Conservation (phyloP, 2,888 invertebrate genomes). For the Erebia epiphron region DNA sequence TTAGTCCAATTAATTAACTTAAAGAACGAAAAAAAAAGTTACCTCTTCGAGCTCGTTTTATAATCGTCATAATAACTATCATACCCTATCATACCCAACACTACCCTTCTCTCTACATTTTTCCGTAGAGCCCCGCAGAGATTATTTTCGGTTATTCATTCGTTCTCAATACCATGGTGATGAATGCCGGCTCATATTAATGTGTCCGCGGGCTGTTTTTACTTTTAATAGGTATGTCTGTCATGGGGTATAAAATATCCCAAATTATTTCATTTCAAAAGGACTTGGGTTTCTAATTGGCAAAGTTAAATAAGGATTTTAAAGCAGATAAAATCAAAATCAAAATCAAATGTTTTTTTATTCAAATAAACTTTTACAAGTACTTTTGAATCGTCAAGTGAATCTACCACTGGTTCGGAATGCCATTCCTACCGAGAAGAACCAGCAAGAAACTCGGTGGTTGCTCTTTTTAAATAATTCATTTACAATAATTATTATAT, state of each 20-base stretch:
- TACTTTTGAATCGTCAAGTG: too few relatives aligned
- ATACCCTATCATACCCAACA: background rate
- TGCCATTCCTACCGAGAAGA: too few relatives aligned
- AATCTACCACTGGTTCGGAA: too few relatives aligned
- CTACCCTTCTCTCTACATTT: slow-evolving; percentile 39
- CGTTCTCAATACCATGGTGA: slow-evolving; percentile 70
- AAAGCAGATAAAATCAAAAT: too few relatives aligned
- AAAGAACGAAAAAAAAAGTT: background rate
- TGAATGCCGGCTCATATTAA: slow-evolving; percentile 74
- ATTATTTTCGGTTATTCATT: slow-evolving; percentile 73
- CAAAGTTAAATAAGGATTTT: background rate
- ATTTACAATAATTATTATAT: too few relatives aligned
- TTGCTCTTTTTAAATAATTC: too few relatives aligned
- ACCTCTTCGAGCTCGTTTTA: background rate
- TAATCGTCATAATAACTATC: background rate
- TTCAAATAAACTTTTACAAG: too few relatives aligned
- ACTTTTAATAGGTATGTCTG: slow-evolving; percentile 20
- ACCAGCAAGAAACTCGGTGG: too few relatives aligned
- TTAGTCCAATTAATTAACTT: too few relatives aligned
- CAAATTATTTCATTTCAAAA: slow-evolving; percentile 1
- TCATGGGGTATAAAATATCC: slow-evolving; percentile 3
- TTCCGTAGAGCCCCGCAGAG: slow-evolving; percentile 54
- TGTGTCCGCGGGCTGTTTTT: slow-evolving; percentile 57
- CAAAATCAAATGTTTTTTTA: too few relatives aligned
- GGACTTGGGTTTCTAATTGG: slow-evolving; percentile 6